Conservation (phyloP, 2,113 vertebrate species). For the Oxygymnocypris stewartii region DNA sequence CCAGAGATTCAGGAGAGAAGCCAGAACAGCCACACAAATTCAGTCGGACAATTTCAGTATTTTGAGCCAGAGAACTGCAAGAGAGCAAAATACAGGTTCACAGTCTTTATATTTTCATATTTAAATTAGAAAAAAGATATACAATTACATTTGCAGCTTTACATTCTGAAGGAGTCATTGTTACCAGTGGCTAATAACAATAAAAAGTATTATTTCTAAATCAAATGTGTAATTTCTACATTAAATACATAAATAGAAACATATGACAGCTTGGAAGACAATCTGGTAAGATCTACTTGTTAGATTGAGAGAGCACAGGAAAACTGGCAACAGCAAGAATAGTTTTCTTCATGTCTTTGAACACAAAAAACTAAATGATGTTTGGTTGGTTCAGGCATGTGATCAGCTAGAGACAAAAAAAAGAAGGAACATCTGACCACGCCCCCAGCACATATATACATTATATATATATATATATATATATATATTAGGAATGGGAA, state of each 20-base stretch:
- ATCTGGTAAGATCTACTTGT: too few relatives aligned
- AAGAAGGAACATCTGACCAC: too few relatives aligned
- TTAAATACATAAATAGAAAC: background rate
- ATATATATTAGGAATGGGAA: too few relatives aligned
- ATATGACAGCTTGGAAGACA: too few relatives aligned
- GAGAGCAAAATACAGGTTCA: background rate
- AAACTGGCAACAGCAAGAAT: too few relatives aligned
- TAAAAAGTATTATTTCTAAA: background rate
- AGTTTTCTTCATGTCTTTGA: too few relatives aligned
- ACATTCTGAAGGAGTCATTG: background rate
- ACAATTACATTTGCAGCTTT: background rate
- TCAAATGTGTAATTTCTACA: background rate
- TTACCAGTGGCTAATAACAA: background rate
- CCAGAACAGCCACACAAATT: constrained; percentile 87
- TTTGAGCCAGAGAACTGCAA: constrained; percentile 80
- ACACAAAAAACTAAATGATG: background rate
- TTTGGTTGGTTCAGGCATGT: background rate
- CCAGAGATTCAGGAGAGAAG: constrained; percentile 79
- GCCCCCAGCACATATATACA: too few relatives aligned
- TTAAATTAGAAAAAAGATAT: too few relatives aligned
- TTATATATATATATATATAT: too few relatives aligned
- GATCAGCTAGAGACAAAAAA: too few relatives aligned
- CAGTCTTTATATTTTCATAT: background rate
- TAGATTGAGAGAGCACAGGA: too few relatives aligned
- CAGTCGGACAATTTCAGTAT: constrained; percentile 77